Evolutionary conservation across 2,888 invertebrate species (phyloP).

Genomic region (Nebria salina): DNA sequence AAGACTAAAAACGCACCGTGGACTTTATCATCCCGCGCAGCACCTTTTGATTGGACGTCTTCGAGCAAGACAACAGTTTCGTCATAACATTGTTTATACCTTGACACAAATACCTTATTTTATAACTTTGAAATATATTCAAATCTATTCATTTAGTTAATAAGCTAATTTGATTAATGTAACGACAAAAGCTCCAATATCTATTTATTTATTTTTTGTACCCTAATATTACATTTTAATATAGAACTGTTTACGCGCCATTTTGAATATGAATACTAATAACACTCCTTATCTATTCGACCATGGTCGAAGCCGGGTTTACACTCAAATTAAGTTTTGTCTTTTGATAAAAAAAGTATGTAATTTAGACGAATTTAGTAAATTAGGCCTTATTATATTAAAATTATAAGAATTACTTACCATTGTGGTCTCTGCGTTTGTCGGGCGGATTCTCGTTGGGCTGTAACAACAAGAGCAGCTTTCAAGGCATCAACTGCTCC

Average conservation of each 20-base stretch:
- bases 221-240: no score
- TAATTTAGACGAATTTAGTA: background rate
- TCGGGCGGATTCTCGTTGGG: slow-evolving; percentile 95
- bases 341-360: no score
- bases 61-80: slow-evolving; percentile 86
- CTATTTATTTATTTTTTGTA: no score
- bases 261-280: no score
- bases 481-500: slow-evolving; percentile 94
- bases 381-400: background rate
- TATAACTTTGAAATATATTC: background rate
- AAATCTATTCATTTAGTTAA: background rate
- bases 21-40: slow-evolving; percentile 87
- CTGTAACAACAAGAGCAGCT: slow-evolving; percentile 93
- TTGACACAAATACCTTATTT: slow-evolving; percentile 49
- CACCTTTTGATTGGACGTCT: slow-evolving; percentile 76
- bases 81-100: slow-evolving; percentile 90
- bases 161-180: background rate
- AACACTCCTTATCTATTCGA: no score
- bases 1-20: slow-evolving; percentile 93
- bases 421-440: slow-evolving; percentile 89
- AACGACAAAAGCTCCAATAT: background rate
- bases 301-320: no score
- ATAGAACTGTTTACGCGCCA: no score
- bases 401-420: slow-evolving; percentile 61
- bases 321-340: no score